Evolutionary conservation across 2,888 invertebrate species (phyloP).

Genomic region (Hydroisotoma schaefferi): DNA sequence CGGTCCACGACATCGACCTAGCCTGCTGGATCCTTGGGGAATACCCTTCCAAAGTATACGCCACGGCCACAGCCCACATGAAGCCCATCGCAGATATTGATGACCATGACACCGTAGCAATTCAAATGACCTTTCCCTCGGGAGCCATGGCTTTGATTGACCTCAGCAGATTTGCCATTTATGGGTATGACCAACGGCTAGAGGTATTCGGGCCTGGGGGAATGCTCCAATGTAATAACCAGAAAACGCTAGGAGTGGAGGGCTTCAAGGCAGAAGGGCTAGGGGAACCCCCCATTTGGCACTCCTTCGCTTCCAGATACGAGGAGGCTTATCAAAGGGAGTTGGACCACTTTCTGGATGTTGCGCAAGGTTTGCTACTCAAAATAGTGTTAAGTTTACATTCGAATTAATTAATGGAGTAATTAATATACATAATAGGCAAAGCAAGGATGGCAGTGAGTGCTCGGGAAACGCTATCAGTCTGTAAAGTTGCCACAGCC

Average conservation of each 20-base stretch:
- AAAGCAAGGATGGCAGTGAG: conserved; percentile 53
- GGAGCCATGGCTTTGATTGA: conserved; percentile 64
- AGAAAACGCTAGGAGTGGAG: conserved; percentile 56
- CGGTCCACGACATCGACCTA: conserved; percentile 67
- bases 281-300: conserved; percentile 58
- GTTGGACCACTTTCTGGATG: conserved; percentile 62
- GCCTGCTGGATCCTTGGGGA: conserved; percentile 64
- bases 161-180: conserved; percentile 60
- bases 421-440: conserved; percentile 45
- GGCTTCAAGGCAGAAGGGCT: conserved; percentile 47
- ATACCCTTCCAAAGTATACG: conserved; percentile 60
- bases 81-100: conserved; percentile 61
- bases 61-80: conserved; percentile 58
- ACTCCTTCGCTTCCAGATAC: conserved; percentile 62
- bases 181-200: conserved; percentile 67
- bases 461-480: conserved; percentile 56
- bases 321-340: conserved; percentile 57
- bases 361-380: conserved; percentile 56
- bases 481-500: conserved; percentile 60
- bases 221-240: conserved; percentile 59
- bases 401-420: not conserved
- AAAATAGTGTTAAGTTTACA: too few species aligned
- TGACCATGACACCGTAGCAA: conserved; percentile 64
- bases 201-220: conserved; percentile 59
- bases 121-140: conserved; percentile 61